These are phyloP conservation scores for Zoanthus solanderi DNA, from an alignment of 92 coral and sea anemone genomes.

Conservation along the genomic window DNA sequence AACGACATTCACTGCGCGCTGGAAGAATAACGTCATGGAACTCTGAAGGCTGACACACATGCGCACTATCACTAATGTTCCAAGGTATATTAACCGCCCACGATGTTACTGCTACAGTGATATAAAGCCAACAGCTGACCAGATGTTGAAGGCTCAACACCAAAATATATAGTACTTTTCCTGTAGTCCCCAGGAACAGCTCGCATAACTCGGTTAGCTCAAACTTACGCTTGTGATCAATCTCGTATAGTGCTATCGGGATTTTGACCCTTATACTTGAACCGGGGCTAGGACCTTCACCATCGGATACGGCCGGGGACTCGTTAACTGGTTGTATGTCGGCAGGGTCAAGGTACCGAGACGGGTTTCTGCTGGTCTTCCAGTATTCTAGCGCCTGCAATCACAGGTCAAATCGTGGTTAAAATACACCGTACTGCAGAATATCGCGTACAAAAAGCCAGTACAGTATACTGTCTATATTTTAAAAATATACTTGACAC, in stretches of 20 bases:
- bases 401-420: not conserved
- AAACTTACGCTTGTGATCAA: conserved; percentile 34
- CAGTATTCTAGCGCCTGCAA: conserved; percentile 39
- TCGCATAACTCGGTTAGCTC: conserved; percentile 44
- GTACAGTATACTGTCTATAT: no score
- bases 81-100: conserved; percentile 43
- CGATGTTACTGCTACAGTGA: conserved; percentile 48
- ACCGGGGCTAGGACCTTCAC: conserved; percentile 32
- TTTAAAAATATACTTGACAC: no score
- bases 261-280: conserved; percentile 38
- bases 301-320: conserved; percentile 32
- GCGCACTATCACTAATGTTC: conserved; percentile 43
- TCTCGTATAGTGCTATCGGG: conserved; percentile 43
- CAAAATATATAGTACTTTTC: conserved; percentile 27
- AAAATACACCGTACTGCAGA: not conserved
- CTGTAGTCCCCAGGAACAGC: conserved; percentile 31
- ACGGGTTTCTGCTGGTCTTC: conserved; percentile 9
- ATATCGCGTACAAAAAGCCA: no score
- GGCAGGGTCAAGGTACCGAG: conserved; percentile 17
- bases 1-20: not conserved
- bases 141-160: conserved; percentile 33
- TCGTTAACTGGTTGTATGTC: conserved; percentile 10
- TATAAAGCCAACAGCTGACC: conserved; percentile 41
- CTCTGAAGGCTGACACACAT: conserved; percentile 23
- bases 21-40: conserved; percentile 38